Percentiles rank a stretch among this genome's conserved stretches.
Evolutionary conservation across 2,797 vertebrate species (phyloP).

Genomic region (Mormyrops boulengeri): DNA sequence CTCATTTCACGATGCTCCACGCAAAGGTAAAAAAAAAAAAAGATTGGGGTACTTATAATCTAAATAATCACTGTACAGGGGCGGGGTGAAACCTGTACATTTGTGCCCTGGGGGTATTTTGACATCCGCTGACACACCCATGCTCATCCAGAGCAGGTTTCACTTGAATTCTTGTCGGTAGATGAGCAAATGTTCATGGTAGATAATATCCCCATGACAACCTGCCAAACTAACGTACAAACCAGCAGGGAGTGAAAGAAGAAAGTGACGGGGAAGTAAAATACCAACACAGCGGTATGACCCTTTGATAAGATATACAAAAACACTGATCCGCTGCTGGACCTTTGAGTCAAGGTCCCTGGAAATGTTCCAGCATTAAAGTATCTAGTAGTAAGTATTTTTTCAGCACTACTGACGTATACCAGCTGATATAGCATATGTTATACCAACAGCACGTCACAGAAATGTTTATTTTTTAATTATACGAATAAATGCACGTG

Average conservation of each 20-base stretch:
- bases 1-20: neutral
- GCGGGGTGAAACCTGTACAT: neutral
- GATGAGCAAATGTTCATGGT: neutral
- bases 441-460: neutral
- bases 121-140: constrained; percentile 7
- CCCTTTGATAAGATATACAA: neutral
- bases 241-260: neutral
- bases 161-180: neutral
- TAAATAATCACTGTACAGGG: neutral
- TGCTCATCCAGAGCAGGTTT: neutral
- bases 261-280: neutral
- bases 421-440: neutral
- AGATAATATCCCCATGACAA: neutral
- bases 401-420: neutral
- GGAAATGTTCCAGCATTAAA: neutral
- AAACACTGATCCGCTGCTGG: neutral
- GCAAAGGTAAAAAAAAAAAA: neutral
- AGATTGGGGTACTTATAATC: neutral
- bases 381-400: neutral
- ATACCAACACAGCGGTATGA: neutral
- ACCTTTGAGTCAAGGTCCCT: neutral
- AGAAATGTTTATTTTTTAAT: neutral
- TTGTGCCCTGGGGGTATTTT: neutral
- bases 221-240: neutral
- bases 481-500: neutral